A percentile compares a stretch with the other conserved stretches of the same genome.
These are phyloP conservation scores for Poecilia wingei DNA, from an alignment of 2,797 vertebrate species.

Conservation along the genomic window DNA sequence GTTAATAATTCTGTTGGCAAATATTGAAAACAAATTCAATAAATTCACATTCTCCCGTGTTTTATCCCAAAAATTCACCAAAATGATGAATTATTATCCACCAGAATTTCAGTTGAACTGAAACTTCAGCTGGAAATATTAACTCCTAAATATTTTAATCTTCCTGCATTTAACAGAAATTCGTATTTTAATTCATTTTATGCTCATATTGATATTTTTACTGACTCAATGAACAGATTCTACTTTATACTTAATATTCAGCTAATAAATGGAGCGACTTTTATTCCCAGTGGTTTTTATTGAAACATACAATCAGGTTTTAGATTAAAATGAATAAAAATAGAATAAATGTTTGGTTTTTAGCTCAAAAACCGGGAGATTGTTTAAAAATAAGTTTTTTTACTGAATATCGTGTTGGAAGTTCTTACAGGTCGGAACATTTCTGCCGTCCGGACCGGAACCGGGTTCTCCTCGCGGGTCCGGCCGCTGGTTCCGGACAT, in stretches of 20 bases:
- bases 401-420: not conserved
- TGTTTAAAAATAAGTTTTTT: not conserved
- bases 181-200: not conserved
- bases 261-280: no score
- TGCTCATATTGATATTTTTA: not conserved
- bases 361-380: no score
- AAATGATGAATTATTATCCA: not conserved
- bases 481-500: not conserved
- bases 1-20: not conserved
- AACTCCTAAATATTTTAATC: not conserved
- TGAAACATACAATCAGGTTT: not conserved
- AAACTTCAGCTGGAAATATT: not conserved
- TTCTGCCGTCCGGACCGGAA: not conserved
- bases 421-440: not conserved
- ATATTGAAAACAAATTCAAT: not conserved
- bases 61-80: not conserved
- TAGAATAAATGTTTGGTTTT: not conserved
- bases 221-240: not conserved
- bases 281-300: not conserved
- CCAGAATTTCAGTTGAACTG: not conserved
- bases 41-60: not conserved
- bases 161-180: not conserved
- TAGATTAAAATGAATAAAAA: not conserved
- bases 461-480: not conserved
- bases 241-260: not conserved